Base-by-base conservation (phyloP, 2,113 vertebrate genomes). In the Thalassarche chlororhynchos region DNA sequence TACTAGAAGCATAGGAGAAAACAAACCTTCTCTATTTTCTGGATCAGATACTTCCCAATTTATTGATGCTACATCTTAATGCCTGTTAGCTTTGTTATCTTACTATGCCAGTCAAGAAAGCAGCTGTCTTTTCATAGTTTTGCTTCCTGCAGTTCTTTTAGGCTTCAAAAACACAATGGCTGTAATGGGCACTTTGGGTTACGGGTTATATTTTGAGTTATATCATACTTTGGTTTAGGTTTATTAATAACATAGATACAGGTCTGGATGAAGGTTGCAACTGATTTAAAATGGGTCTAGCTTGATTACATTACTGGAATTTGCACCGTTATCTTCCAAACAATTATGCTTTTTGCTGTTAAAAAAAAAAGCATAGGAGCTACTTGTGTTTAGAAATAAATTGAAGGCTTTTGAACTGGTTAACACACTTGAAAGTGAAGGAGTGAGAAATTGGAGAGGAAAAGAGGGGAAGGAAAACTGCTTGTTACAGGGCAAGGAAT, bases 181-280 rank as follows among this genome's bases (percentile, higher is more conserved):
- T 64, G 18, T 32, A 68, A 24, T 36, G 36, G 21, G 9, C 8
- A 32, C 10, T 57, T 55, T 51, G 15, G 15, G 16, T 80, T 44
- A 65, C 6, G 10, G 23, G 12, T 42, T 58, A 3, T 36, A 47
- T 10, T 61, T 74, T 28, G 62, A 61, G 40, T 54, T 66, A 5
- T 3, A 34, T 17, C 23, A 31, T 0, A 11, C 8, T 34, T 70
- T 25, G 8, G 9, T 64, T n/a, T 4, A 20, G 4, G 28, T 84
- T 89, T 70, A 36, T 34, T 52, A 70, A 20, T 60, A 25, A 69
- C 69, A 26, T 14, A 42, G 6, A 25, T 26, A 29, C 0, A 1
- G 32, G 23, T 24, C 20, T 75, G 23, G 9, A 57, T 62, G 5
- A 71, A 87, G 47, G 14, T 32, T 80, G 12, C 42, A 91, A 49